Conservation (phyloP, 2,888 invertebrate genomes). For the Gisinianus flammeolus region DNA sequence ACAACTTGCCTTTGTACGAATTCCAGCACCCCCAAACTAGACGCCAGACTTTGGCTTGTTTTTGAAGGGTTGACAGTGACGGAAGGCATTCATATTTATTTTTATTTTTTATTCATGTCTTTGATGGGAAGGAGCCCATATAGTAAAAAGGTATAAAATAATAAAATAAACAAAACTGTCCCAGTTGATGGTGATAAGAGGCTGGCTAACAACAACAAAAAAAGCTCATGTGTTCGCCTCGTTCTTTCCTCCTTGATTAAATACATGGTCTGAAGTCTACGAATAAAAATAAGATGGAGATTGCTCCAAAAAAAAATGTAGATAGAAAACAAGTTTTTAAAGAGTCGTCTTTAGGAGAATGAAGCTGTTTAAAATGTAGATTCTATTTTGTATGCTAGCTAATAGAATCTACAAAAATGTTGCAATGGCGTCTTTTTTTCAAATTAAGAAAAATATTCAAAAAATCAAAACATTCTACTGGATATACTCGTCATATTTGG, state of each 20-base stretch:
- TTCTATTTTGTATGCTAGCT: too few species aligned
- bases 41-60: neutral
- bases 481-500: too few species aligned
- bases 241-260: neutral
- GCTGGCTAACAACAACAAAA: neutral
- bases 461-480: too few species aligned
- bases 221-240: neutral
- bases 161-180: neutral
- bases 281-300: too few species aligned
- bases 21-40: neutral
- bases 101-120: neutral
- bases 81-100: neutral
- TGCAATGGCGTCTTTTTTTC: too few species aligned
- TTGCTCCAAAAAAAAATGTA: too few species aligned
- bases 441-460: too few species aligned
- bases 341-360: too few species aligned
- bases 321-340: too few species aligned
- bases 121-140: neutral
- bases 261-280: too few species aligned
- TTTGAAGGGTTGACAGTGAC: conserved; percentile 13
- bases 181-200: neutral
- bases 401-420: too few species aligned
- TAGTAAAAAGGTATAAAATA: neutral
- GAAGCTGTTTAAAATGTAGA: too few species aligned
- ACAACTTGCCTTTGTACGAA: neutral